Conservation (phyloP, 2,888 invertebrate genomes). For the Netelia fuscicornis region DNA sequence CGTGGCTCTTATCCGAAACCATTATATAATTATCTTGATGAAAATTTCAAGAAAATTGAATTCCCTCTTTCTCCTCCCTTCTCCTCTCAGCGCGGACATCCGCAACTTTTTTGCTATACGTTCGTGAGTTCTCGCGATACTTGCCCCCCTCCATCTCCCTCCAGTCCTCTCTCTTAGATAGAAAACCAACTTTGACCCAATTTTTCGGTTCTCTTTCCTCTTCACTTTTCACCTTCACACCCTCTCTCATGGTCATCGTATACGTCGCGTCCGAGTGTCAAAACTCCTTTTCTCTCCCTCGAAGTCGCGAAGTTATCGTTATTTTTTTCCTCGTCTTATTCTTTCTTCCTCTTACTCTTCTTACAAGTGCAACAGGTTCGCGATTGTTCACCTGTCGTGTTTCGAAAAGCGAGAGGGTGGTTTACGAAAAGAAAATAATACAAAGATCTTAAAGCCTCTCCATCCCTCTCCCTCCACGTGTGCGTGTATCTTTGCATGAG, state of each 20-base stretch:
- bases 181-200: conserved; percentile 42
- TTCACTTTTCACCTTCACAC: neutral
- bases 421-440: conserved; percentile 19
- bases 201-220: neutral
- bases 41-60: conserved; percentile 60
- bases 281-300: conserved; percentile 1
- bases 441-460: neutral
- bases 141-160: conserved; percentile 2
- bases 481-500: neutral
- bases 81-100: neutral
- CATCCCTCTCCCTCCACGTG: neutral
- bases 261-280: conserved; percentile 6
- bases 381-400: conserved; percentile 50
- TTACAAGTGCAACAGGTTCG: conserved; percentile 52
- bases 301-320: neutral
- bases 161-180: neutral
- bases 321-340: neutral
- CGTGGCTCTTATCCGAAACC: conserved; percentile 44
- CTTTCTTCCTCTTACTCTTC: neutral
- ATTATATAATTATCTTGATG: conserved; percentile 48
- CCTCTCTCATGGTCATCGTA: neutral
- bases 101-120: conserved; percentile 21
- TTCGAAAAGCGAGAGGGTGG: neutral
- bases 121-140: conserved; percentile 1
- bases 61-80: neutral